Evolutionary conservation across 2,888 invertebrate genomes (phyloP).

Genomic region (Phalangium opilio): DNA sequence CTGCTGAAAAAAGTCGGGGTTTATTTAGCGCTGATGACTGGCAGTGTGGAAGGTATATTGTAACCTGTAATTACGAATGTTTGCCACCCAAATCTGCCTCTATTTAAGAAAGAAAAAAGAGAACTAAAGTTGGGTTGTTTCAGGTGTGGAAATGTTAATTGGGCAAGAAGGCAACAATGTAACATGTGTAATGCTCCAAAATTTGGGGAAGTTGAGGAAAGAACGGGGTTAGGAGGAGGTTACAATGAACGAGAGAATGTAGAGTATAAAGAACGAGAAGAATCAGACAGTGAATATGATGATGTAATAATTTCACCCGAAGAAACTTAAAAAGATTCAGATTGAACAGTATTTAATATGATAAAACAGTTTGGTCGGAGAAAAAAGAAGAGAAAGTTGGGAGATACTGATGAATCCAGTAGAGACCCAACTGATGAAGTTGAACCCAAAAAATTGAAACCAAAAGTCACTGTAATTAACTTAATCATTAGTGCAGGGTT

Average conservation of each 20-base stretch:
- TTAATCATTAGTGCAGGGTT: too few species aligned
- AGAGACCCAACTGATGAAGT: constrained; percentile 23
- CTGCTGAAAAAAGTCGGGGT: constrained; percentile 96
- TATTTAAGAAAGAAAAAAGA: not conserved
- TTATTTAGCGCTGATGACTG: constrained; percentile 95
- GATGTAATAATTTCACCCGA: constrained; percentile 45
- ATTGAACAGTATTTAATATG: not conserved
- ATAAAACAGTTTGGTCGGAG: constrained; percentile 34
- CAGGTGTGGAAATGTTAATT: constrained; percentile 96
- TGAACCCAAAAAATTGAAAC: not conserved
- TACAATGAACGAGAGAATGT: constrained; percentile 93
- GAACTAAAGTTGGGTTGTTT: constrained; percentile 5
- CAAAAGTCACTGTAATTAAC: not conserved
- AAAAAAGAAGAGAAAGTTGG: constrained; percentile 32
- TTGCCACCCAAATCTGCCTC: not conserved
- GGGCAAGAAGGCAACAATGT: constrained; percentile 89
- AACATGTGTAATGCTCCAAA: constrained; percentile 99
- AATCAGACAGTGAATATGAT: constrained; percentile 89
- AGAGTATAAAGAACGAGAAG: constrained; percentile 76
- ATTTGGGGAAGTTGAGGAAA: constrained; percentile 76
- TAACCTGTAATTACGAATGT: not conserved
- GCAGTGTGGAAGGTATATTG: constrained; percentile 75
- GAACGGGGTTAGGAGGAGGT: constrained; percentile 41
- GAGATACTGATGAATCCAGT: constrained; percentile 14
- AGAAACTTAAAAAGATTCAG: too few species aligned